These are phyloP conservation scores for Orussus abietinus DNA, from an alignment of 1,140 invertebrate species.

Conservation along the genomic window DNA sequence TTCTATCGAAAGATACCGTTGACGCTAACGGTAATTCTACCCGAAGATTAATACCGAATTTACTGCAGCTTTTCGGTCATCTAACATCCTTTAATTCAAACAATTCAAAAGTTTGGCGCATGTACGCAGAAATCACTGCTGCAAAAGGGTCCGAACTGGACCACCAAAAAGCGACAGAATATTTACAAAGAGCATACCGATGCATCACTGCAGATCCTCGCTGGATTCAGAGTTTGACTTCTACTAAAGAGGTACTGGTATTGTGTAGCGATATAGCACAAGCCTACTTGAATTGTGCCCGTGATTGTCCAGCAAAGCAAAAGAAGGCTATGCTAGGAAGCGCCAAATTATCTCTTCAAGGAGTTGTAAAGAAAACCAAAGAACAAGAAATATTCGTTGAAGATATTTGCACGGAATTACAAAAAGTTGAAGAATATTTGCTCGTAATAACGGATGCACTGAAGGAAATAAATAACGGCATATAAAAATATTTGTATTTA, in stretches of 20 bases:
- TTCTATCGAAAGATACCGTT: constrained; percentile 62
- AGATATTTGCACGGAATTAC: constrained; percentile 31
- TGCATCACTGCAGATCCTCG: constrained; percentile 58
- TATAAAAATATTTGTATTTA: too few relatives aligned
- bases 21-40: constrained; percentile 58
- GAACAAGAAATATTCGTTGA: constrained; percentile 50
- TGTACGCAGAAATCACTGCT: constrained; percentile 71
- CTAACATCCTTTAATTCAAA: constrained; percentile 66
- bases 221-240: constrained; percentile 60
- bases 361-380: constrained; percentile 52
- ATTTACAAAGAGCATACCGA: constrained; percentile 59
- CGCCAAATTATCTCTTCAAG: constrained; percentile 58
- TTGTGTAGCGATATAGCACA: constrained; percentile 50
- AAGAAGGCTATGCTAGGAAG: constrained; percentile 57
- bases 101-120: constrained; percentile 71
- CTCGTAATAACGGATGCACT: constrained; percentile 1
- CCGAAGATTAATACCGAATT: constrained; percentile 59
- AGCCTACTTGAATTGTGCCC: constrained; percentile 36
- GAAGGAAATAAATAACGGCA: too few relatives aligned
- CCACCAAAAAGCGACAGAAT: constrained; percentile 59
- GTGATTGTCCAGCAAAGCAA: constrained; percentile 32
- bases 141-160: constrained; percentile 40
- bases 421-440: constrained; percentile 30
- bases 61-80: constrained; percentile 75
- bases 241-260: constrained; percentile 49